Base-by-base conservation (phyloP, 1,140 invertebrate species). In the Aphaenogaster rudis region DNA sequence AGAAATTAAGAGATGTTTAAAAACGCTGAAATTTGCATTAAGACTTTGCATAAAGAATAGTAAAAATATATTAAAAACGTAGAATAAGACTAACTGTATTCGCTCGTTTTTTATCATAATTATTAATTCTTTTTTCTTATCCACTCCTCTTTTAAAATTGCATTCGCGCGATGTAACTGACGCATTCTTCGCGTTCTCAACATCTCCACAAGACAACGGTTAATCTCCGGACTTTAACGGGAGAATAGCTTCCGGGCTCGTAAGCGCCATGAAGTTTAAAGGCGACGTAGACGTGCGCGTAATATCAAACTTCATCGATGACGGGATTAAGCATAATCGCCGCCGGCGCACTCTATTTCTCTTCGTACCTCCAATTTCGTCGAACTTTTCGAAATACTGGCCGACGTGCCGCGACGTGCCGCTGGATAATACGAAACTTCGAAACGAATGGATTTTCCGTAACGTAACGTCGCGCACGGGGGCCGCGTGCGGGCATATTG, bases 291-390 rank as follows among this genome's bases (percentile, higher is more conserved):
- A 82, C 66, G 80, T 84, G 80, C 80, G 45, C 80, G 80, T 84
- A 84, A 84, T 84, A 84, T 84, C 80, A 84, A 84, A 84, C 80
- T 84, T 84, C 80, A 84, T 76, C 80, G 80, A 84, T 84, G 80
- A 36, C 13, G 28, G 42, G 54, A 76, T 84, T 84, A 84, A 84
- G 28, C 54, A 63, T 84, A 76, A 84, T 84, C 80, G 80, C 80
- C 80, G 42, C n/a, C 8, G 80, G 80, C 42, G n/a, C 69, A 50
- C 28, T 48, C 54, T 48, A 42, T 84, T 74, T 63, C 28, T 57
- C 66, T 59, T 59, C 66, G 66, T 81, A 45, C 69, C 39, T 74
- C 28, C n/a, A 61, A 74, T 84, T 84, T 74, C 17, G 80, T 61
- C 28, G 17, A 84, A 84, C 69, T 84, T 84, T 84, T 61, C 69